phyloP scores from a whole-genome alignment of 2,113 vertebrate genomes.

The Amazona guildingii region DNA sequence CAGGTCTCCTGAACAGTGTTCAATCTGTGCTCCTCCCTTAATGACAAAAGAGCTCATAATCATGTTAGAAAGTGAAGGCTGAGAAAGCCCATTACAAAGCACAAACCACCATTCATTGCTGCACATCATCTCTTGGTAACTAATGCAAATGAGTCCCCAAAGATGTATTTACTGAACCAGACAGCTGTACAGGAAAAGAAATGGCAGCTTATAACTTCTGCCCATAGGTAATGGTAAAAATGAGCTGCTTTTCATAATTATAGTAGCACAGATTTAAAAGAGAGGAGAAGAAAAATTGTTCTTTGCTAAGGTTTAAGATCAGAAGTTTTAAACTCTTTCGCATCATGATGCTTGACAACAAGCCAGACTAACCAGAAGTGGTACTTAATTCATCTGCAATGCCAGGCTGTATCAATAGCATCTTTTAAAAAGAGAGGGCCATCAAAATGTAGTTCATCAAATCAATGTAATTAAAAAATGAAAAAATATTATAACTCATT shows the following conservation, averaged over 20 bases:
- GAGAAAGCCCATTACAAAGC: background rate
- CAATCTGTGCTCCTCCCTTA: background rate
- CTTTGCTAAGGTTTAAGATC: background rate
- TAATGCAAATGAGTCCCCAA: constrained; percentile 1
- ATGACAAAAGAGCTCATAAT: background rate
- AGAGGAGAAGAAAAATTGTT: background rate
- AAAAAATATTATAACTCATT: background rate
- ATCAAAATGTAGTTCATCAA: background rate
- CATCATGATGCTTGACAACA: background rate
- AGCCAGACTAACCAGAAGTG: background rate
- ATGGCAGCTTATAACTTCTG: background rate
- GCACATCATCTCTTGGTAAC: constrained; percentile 1
- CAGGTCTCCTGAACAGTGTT: background rate
- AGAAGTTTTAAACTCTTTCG: background rate
- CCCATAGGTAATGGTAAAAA: background rate
- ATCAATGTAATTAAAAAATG: background rate
- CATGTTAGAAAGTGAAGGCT: background rate
- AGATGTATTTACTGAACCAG: constrained; percentile 16
- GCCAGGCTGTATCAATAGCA: background rate
- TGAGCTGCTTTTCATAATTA: background rate
- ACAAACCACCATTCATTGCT: background rate
- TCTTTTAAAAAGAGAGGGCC: background rate
- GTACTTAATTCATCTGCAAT: background rate
- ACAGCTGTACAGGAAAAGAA: constrained; percentile 41
- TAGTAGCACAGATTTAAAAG: background rate